Conservation (phyloP, 2,888 invertebrate genomes). For the Petrolisthes cinctipes region DNA sequence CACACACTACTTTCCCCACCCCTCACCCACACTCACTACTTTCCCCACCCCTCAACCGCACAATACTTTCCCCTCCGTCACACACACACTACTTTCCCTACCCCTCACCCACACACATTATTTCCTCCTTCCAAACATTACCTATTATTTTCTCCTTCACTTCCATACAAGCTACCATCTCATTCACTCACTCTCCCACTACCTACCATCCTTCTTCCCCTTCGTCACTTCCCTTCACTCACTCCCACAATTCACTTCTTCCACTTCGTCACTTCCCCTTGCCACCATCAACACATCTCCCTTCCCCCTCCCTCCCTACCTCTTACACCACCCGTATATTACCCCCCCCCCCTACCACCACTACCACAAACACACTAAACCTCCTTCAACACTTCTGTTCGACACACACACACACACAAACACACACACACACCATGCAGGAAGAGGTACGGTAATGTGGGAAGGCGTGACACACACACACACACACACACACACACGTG, state of each 20-base stretch:
- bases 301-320: neutral
- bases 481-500: neutral
- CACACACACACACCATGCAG: too few species aligned
- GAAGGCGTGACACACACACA: neutral
- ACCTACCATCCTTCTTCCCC: neutral
- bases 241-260: too few species aligned
- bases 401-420: neutral
- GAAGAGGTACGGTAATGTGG: too few species aligned
- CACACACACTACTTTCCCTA: neutral
- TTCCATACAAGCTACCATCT: neutral
- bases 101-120: neutral
- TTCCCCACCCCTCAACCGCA: too few species aligned
- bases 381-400: neutral
- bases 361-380: neutral
- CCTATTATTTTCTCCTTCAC: neutral
- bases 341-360: too few species aligned
- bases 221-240: neutral
- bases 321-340: neutral
- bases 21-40: slow-evolving; percentile 7
- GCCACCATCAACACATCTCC: too few species aligned
- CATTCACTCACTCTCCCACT: neutral
- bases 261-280: too few species aligned
- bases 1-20: neutral
- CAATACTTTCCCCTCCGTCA: neutral
- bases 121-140: neutral